phyloP scores from a whole-genome alignment of 2,113 vertebrate species.

The Prunella himalayana region DNA sequence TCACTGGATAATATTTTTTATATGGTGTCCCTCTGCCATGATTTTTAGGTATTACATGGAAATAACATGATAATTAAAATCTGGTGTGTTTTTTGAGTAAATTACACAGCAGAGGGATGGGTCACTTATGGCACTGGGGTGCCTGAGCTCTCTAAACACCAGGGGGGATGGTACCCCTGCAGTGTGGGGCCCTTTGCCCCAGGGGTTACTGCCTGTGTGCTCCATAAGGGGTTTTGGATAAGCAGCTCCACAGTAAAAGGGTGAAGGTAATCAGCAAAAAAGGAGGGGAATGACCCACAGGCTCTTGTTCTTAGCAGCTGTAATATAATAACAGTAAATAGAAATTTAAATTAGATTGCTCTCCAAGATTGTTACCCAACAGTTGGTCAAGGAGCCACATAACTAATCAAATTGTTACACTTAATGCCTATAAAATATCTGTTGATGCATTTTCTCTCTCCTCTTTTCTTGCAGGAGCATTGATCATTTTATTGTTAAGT shows the following conservation, averaged over 20 bases:
- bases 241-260: background rate
- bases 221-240: background rate
- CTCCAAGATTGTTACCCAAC: background rate
- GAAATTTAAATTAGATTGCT: background rate
- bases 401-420: background rate
- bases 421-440: background rate
- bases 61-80: background rate
- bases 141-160: accelerated
- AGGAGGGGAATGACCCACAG: background rate
- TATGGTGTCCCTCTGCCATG: background rate
- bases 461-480: background rate
- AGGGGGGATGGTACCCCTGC: background rate
- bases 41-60: background rate
- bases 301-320: background rate
- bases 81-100: background rate
- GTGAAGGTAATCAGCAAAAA: background rate
- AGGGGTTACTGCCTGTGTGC: accelerated
- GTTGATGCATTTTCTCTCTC: background rate
- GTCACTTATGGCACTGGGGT: background rate
- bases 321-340: background rate
- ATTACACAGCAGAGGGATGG: accelerated
- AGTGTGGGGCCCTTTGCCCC: background rate
- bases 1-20: background rate
- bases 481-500: background rate
- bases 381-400: background rate